These are phyloP conservation scores for Drosophila infuscata DNA, from an alignment of 2,888 invertebrate genomes.

Conservation along the genomic window DNA sequence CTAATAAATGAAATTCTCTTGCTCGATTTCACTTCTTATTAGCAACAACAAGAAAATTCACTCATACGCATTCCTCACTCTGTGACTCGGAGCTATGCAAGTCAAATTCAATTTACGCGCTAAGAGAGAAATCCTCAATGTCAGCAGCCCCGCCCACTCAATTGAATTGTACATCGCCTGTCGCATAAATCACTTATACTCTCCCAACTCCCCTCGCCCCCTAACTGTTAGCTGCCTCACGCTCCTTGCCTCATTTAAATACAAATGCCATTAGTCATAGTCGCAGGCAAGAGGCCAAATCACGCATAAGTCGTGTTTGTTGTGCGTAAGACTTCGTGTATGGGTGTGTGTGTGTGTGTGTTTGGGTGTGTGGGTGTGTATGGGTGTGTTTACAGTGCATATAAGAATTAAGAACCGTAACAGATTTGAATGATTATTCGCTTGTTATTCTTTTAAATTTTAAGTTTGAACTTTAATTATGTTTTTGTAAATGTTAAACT, in stretches of 20 bases:
- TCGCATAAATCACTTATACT: conserved; percentile 56
- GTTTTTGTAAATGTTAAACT: not conserved
- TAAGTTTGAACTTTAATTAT: not conserved
- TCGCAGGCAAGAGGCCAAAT: conserved; percentile 37
- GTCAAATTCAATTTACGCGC: conserved; percentile 53
- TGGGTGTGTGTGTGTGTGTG: not conserved
- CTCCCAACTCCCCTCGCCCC: not conserved
- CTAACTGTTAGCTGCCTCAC: not conserved
- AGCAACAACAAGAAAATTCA: conserved; percentile 30
- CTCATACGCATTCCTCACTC: conserved; percentile 35
- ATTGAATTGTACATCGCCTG: conserved; percentile 36
- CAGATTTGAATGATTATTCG: not conserved
- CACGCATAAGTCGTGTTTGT: conserved; percentile 33
- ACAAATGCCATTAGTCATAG: conserved; percentile 68
- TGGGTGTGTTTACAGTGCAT: conserved; percentile 1
- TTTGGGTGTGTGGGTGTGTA: not conserved
- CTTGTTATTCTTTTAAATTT: not conserved
- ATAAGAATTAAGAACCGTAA: not conserved
- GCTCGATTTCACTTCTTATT: conserved; percentile 12
- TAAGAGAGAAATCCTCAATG: conserved; percentile 16
- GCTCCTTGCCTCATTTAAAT: conserved; percentile 58
- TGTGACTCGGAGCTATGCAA: conserved; percentile 39
- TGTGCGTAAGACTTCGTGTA: conserved; percentile 3
- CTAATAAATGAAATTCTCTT: conserved; percentile 10
- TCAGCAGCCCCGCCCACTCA: not conserved